Percentiles rank a stretch among this genome's conserved stretches.
phyloP scores from a whole-genome alignment of 2,113 vertebrate species.

The Paratilapia polleni region DNA sequence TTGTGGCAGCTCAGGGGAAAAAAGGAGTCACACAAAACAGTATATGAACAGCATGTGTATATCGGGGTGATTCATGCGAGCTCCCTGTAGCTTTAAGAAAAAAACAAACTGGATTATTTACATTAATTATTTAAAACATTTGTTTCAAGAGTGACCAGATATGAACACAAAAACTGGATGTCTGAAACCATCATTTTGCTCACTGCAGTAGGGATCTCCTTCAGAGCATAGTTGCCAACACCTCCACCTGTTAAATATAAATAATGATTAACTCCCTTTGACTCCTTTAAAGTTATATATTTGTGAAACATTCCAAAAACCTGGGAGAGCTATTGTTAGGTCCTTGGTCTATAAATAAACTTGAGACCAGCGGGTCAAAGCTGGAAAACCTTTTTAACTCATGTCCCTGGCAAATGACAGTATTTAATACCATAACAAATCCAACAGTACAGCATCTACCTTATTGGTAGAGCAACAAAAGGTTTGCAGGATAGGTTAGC shows the following conservation, averaged over 20 bases:
- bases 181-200: too few relatives aligned
- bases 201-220: too few relatives aligned
- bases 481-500: too few relatives aligned
- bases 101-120: not conserved
- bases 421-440: not conserved
- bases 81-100: not conserved
- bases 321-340: not conserved
- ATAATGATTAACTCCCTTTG: not conserved
- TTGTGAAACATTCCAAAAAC: not conserved
- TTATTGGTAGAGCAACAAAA: not conserved
- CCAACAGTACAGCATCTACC: not conserved
- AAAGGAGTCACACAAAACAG: not conserved
- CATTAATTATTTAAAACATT: not conserved
- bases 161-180: not conserved
- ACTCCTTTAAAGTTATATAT: not conserved
- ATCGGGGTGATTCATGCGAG: not conserved
- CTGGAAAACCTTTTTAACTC: not conserved
- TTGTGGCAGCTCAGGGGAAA: not conserved
- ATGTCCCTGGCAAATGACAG: not conserved
- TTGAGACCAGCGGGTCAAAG: not conserved
- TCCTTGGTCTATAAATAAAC: not conserved
- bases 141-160: not conserved
- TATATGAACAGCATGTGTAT: not conserved
- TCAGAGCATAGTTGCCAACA: too few relatives aligned
- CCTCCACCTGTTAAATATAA: not conserved